Percentiles rank a stretch among this genome's conserved stretches.
These are phyloP conservation scores for Gavia stellata DNA, from an alignment of 2,113 vertebrate genomes.

Conservation along the genomic window DNA sequence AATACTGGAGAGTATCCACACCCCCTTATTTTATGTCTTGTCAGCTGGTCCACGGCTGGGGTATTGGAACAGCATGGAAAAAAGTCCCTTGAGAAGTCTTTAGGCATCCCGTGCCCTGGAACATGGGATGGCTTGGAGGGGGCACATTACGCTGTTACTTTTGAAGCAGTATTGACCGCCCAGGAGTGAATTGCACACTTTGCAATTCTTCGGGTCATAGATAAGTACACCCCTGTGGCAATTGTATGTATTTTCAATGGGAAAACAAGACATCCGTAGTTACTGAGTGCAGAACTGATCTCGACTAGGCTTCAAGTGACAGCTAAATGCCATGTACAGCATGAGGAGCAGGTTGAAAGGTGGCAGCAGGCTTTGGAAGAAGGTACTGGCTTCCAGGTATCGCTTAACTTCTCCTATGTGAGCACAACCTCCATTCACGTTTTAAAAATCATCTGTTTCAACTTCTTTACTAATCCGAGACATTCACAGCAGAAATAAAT, in stretches of 20 bases:
- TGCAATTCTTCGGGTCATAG: neutral
- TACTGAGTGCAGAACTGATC: neutral
- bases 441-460: neutral
- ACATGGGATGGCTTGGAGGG: neutral
- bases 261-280: neutral
- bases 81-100: neutral
- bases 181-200: too few species aligned
- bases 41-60: neutral
- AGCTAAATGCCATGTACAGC: rapidly evolving
- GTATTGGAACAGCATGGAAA: neutral
- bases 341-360: neutral
- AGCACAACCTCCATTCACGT: neutral
- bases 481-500: neutral
- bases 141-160: rapidly evolving
- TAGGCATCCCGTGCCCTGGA: neutral
- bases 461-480: neutral
- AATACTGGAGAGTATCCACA: neutral
- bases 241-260: neutral
- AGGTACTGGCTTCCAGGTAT: neutral
- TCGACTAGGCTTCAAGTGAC: neutral
- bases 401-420: rapidly evolving
- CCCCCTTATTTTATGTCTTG: neutral
- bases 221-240: neutral
- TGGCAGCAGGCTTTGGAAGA: neutral
- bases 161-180: neutral